Evolutionary conservation across 2,113 vertebrate species (phyloP), one percentile per base, ranked within the genome.

Genomic region (Melanerpes aurifrons): DNA sequence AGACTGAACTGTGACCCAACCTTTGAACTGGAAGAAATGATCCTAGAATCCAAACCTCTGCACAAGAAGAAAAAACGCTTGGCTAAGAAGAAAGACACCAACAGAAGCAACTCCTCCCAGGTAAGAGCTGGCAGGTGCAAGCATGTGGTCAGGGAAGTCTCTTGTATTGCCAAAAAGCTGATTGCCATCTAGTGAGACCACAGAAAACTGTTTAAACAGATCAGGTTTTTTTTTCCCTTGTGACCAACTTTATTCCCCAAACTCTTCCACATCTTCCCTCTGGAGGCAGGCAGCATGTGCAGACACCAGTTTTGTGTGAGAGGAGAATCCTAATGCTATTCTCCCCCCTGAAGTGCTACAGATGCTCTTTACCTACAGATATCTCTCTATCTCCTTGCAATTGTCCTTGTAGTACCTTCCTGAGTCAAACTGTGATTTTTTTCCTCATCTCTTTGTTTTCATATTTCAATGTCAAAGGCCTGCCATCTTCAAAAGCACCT

Each of bases 11-110:
- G 99, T 81, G 99, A 99, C 95, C 99, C 99, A 19, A 96, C 98
- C 16, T 99, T 99, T 92, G 99, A 99, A 95, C 98, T 99, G 59
- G 99, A 99, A 97, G 99, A 99, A 97, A 99, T 99, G 99, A 99
- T 99, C 95, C 97, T 99, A 78, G 99, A 99, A 96, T 98, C 99
- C 73, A 99, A 99, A 96, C 99, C 99, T 13, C 98, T 99, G 86
- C 99, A 99, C 95, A 99, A 99, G 98, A 99, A 99, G 95, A 99
- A 99, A 94, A 99, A 99, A 80, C 98, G 99, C 25, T 97, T 99
- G 82, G 99, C 99, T 8, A 98, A 98, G 89, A 99, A 98, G 68
- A 99, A 97, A 82, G 98, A 99, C 53, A 97, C 90, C 68, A 97
- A 96, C 56, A 98, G 98, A 71, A 97, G 97, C 66, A 97, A 91